phyloP scores from a whole-genome alignment of 1,140 invertebrate genomes.

The Globodera rostochiensis region DNA sequence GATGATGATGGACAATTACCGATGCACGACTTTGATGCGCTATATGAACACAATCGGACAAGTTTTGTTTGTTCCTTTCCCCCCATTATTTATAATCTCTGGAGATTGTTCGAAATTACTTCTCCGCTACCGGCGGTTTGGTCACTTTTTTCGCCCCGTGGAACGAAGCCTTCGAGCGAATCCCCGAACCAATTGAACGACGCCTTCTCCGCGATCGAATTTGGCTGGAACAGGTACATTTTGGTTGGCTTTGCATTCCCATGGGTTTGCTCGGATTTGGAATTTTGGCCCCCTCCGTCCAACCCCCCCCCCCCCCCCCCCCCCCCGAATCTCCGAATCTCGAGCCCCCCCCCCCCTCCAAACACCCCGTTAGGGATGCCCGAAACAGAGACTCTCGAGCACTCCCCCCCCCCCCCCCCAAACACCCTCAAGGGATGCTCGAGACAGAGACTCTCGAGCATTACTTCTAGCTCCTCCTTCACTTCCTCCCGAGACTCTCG shows the following conservation, averaged over 20 bases:
- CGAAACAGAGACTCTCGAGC: too few species aligned
- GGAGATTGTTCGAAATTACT: constrained; percentile 59
- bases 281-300: too few species aligned
- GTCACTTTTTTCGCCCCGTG: constrained; percentile 65
- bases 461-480: too few species aligned
- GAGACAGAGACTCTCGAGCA: too few species aligned
- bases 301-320: too few species aligned
- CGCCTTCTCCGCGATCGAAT: constrained; percentile 61
- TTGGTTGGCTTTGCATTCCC: neutral
- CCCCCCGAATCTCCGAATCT: too few species aligned
- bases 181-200: constrained; percentile 62
- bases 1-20: constrained; percentile 63
- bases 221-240: constrained; percentile 61
- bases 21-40: constrained; percentile 64
- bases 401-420: too few species aligned
- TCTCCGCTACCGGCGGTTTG: constrained; percentile 63
- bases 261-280: too few species aligned
- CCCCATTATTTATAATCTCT: neutral
- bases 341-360: too few species aligned
- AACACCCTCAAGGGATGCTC: too few species aligned
- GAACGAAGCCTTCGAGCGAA: constrained; percentile 65
- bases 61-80: neutral
- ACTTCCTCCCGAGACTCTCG: too few species aligned
- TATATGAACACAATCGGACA: constrained; percentile 65
- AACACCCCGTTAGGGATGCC: too few species aligned